Evolutionary conservation across 2,113 vertebrate species (phyloP).

Genomic region (Varanus komodoensis): DNA sequence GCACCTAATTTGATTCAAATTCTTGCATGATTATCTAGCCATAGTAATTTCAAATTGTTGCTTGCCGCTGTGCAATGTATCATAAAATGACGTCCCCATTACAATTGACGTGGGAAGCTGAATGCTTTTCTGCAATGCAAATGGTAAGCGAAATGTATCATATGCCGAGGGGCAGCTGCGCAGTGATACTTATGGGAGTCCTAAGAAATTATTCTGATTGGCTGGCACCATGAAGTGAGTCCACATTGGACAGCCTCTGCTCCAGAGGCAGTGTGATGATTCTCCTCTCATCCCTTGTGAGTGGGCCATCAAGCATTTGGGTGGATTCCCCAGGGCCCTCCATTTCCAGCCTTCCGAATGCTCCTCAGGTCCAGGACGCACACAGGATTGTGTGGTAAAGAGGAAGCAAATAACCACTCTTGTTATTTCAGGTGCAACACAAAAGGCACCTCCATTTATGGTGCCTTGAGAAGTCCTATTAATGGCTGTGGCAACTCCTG

Average conservation of each 20-base stretch:
- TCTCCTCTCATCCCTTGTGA: background rate
- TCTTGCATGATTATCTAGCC: rapidly evolving
- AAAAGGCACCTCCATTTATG: background rate
- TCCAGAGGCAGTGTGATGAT: background rate
- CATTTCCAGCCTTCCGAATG: background rate
- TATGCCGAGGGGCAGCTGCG: rapidly evolving
- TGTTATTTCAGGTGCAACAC: background rate
- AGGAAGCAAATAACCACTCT: background rate
- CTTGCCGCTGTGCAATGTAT: conserved; percentile 6
- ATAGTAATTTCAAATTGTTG: conserved; percentile 28
- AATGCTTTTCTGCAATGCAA: conserved; percentile 21
- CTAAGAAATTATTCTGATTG: background rate
- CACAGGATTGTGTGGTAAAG: background rate
- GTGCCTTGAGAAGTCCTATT: background rate
- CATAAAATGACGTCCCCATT: conserved; percentile 38
- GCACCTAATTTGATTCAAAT: conserved; percentile 30
- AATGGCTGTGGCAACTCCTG: background rate
- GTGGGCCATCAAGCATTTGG: background rate
- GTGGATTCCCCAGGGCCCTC: background rate
- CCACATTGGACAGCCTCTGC: no score
- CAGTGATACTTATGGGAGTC: background rate
- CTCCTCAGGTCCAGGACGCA: no score
- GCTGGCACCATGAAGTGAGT: background rate
- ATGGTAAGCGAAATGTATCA: background rate
- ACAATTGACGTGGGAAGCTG: conserved; percentile 40